Conservation (phyloP, 2,888 invertebrate species). For the Folsomia manolachei region DNA sequence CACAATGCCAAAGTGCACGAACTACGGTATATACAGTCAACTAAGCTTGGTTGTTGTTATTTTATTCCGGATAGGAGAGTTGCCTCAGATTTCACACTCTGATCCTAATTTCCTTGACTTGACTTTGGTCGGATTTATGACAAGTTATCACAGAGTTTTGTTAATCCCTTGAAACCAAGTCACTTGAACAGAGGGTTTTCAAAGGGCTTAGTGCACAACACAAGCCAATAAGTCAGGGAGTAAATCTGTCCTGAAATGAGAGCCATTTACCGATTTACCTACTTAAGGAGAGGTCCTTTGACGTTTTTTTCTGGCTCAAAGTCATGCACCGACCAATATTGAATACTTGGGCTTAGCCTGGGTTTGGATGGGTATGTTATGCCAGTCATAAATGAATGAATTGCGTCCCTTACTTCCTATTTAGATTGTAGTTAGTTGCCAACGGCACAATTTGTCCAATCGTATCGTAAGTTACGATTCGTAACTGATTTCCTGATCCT, state of each 20-base stretch:
- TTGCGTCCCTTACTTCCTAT: no score
- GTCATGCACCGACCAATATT: no score
- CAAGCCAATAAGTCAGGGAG: slow-evolving; percentile 12
- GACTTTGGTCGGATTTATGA: slow-evolving; percentile 14
- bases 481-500: background rate
- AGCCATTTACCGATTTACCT: no score
- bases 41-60: no score
- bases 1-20: no score
- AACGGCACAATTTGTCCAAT: background rate
- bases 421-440: background rate
- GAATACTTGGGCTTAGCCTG: background rate
- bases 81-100: slow-evolving; percentile 32
- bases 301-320: no score
- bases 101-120: slow-evolving; percentile 20
- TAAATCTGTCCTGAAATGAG: background rate
- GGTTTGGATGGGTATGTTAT: background rate
- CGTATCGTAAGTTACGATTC: background rate
- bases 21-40: no score
- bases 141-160: slow-evolving; percentile 16
- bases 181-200: slow-evolving; percentile 12
- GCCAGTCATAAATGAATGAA: background rate
- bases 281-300: no score
- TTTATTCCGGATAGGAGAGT: no score
- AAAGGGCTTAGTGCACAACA: no score
- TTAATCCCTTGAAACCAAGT: slow-evolving; percentile 12